phyloP scores from a whole-genome alignment of 2,888 invertebrate species.

The Scaeva pyrastri region DNA sequence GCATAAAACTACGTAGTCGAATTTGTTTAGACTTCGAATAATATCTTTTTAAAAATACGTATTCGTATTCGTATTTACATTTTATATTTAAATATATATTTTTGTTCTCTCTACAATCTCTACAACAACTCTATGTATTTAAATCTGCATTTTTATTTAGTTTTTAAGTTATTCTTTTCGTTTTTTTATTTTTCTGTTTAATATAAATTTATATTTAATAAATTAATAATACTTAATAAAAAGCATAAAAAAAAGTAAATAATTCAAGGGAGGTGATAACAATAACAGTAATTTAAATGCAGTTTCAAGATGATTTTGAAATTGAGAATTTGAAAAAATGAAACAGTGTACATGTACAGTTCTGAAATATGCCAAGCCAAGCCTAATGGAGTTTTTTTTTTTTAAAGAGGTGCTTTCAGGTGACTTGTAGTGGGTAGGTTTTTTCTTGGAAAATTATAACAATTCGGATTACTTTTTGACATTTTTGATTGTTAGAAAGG shows the following conservation, averaged over 20 bases:
- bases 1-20: constrained; percentile 50
- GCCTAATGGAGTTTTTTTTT: too few relatives aligned
- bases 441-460: too few relatives aligned
- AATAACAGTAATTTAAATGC: constrained; percentile 35
- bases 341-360: neutral
- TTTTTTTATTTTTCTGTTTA: constrained; percentile 34
- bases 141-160: constrained; percentile 69
- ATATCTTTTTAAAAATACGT: constrained; percentile 11
- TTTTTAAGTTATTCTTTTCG: constrained; percentile 54
- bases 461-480: too few relatives aligned
- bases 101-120: constrained; percentile 35
- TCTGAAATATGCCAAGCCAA: neutral
- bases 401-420: neutral
- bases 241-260: constrained; percentile 38
- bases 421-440: neutral
- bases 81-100: constrained; percentile 13
- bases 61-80: neutral
- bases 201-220: constrained; percentile 12
- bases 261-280: constrained; percentile 57
- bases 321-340: neutral
- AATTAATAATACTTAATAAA: constrained; percentile 4
- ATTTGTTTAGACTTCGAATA: constrained; percentile 51
- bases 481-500: too few relatives aligned
- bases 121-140: constrained; percentile 23
- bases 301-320: constrained; percentile 11